Evolutionary conservation across 2,113 vertebrate species (phyloP), one percentile per base, ranked within the genome.

Genomic region (Rhinichthys klamathensis): DNA sequence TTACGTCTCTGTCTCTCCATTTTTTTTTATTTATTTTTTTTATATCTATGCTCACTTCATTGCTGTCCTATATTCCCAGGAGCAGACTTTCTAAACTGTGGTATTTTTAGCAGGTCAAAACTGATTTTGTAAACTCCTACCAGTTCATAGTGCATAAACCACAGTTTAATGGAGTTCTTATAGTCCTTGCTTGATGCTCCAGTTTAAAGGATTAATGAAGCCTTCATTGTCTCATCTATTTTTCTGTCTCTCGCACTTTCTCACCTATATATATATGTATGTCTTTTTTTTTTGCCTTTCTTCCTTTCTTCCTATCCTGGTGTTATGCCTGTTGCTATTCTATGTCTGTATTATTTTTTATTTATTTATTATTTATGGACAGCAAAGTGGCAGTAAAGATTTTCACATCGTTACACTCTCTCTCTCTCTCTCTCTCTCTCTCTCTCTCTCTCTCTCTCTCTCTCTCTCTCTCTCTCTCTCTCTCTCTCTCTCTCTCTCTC

Each of bases 181-280:
- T 79, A 60, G 76, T 79, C 35, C 76, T 60, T 41, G 11, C 76
- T 77, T 79, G 32, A 61, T 61, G 76, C 56, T 61, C 76, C 76
- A 79, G 76, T 79, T 79, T 79, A 60, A 60, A 56, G 76, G 35
- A 79, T 74, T 74, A 74, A 49, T 74, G 72, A 74, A 74, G 44
- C 73, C 46, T 30, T 81, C 49, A 58, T 25, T 78, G 44, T 30
- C 54, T 54, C 16, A 8, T 23, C 54, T 56, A 56, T 56, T 16
- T 61, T 9, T 8, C 60, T 80, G 61, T 8, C 75, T 61, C 65
- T 41, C 30, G 30, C 44, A 70, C 13, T 78, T 35, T 35, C 38
- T 56, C 23, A 2, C 38, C 11, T 44, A 23, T 35, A 67, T 35
- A 41, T 41, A 41, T 38, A 38, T 35, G 6, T 6, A 35, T 35